Percentiles rank a stretch among this genome's conserved stretches.
These are phyloP conservation scores for Parotocinclus haroldoi DNA, from an alignment of 2,797 vertebrate species.

Conservation along the genomic window DNA sequence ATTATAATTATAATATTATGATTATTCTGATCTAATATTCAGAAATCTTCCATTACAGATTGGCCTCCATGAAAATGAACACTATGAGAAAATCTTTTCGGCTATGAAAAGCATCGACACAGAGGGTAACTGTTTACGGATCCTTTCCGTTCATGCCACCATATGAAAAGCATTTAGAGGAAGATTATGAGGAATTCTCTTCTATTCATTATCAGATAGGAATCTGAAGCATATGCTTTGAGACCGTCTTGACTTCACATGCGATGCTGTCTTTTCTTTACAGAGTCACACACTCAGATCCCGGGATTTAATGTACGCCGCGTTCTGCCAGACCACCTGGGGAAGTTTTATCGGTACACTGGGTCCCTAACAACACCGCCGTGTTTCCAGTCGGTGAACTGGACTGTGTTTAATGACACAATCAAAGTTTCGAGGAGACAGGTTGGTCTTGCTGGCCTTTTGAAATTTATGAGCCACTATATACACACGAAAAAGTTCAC, in stretches of 20 bases:
- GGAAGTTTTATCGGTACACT: conserved; percentile 58
- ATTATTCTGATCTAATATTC: not conserved
- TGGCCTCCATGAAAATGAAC: conserved; percentile 72
- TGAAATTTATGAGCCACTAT: no score
- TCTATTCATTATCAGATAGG: not conserved
- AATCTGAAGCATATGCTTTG: no score
- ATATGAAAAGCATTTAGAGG: not conserved
- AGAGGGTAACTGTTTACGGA: conserved; percentile 63
- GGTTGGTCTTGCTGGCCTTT: conserved; percentile 37
- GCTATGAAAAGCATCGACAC: conserved; percentile 60
- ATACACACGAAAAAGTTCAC: no score
- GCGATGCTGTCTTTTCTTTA: not conserved
- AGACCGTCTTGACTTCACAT: no score
- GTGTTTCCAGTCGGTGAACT: conserved; percentile 60
- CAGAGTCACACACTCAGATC: conserved; percentile 54
- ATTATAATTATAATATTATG: not conserved
- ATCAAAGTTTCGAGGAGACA: conserved; percentile 58
- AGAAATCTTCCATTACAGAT: conserved; percentile 58
- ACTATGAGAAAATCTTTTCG: conserved; percentile 73
- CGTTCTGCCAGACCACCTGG: conserved; percentile 55
- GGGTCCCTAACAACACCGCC: conserved; percentile 63
- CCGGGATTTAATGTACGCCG: conserved; percentile 57
- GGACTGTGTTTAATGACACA: conserved; percentile 61
- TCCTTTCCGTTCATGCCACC: not conserved
- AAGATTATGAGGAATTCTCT: not conserved